phyloP scores from a whole-genome alignment of 2,797 vertebrate genomes.

The Gadopsis bispinosus region DNA sequence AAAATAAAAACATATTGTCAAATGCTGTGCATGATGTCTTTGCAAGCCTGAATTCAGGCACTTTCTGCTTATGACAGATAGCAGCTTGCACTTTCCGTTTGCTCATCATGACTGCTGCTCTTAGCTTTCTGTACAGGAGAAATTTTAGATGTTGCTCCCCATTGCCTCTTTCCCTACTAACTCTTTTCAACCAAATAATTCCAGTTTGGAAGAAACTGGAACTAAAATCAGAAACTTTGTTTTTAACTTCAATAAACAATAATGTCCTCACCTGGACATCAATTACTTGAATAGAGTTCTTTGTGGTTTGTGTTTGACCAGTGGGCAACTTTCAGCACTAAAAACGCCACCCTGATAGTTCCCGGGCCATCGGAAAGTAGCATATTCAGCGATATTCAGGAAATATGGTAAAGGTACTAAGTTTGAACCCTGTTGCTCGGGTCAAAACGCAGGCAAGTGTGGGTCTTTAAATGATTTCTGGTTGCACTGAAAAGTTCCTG shows the following conservation, averaged over 20 bases:
- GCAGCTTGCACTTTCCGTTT: slow-evolving; percentile 24
- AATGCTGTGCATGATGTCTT: background rate
- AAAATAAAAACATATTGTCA: slow-evolving; percentile 2
- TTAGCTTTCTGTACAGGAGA: background rate
- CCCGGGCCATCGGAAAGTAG: background rate
- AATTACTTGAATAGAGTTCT: too few species aligned
- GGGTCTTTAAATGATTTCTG: background rate
- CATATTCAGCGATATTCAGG: background rate
- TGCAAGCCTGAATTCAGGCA: background rate
- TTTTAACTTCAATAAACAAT: background rate
- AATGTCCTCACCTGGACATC: background rate
- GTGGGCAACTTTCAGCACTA: background rate
- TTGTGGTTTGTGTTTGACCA: background rate
- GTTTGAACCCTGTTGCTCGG: background rate
- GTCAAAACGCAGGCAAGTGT: background rate
- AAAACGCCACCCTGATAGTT: background rate
- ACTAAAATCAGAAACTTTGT: background rate
- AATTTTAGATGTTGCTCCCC: background rate
- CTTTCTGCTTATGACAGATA: slow-evolving; percentile 7
- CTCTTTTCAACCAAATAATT: background rate
- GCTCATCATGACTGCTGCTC: background rate
- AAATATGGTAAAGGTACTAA: background rate
- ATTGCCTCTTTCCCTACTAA: background rate
- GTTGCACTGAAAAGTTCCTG: too few species aligned
- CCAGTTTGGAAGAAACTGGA: background rate